Evolutionary conservation across 1,140 invertebrate species (phyloP), one percentile per base, ranked within the genome.

Genomic region (Zaprionus ghesquierei): DNA sequence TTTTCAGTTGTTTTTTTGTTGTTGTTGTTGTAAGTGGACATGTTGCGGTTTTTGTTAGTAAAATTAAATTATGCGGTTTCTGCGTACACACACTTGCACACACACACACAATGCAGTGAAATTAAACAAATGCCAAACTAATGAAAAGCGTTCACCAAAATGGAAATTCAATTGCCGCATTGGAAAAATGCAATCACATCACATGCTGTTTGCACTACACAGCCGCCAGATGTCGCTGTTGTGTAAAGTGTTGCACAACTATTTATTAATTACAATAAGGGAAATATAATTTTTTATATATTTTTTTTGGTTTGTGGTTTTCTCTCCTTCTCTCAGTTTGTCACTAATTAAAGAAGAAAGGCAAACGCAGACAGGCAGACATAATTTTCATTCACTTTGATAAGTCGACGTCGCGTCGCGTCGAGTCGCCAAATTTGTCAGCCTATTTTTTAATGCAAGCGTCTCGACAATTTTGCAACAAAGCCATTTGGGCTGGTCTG

Each of bases 11-110:
- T 44, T 58, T 18, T 56, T 46, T 18, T 58, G 66, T 63, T 49
- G 44, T 20, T 61, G 38, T 49, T 63, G 65, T 71, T 69, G 59
- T 61, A 64, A 79, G 71, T 82, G 82, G 71, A 86, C 82, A 86
- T 86, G 82, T 65, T 81, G 81, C 44, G 78, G 82, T 87, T 87
- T 69, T 81, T 86, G 82, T 86, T 87, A 79, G 82, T 79, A 51
- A 86, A 86, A 86, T 86, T 75, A 87, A 86, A 86, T 86, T 81
- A 86, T 86, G 82, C 82, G 82, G 82, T 86, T 77, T 80, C 56
- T 55, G 58, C 62, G 62, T 56, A 68, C 44, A 50, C 56, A 62
- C 53, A 53, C 23, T 51, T 25, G 38, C 51, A 63, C 31, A 54
- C 31, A 35, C 33, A 54, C 25, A 63, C 15, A 59, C 27, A 25